These are phyloP conservation scores for Eospalax fontanierii DNA, from an alignment of 2,797 vertebrate genomes.

Conservation along the genomic window DNA sequence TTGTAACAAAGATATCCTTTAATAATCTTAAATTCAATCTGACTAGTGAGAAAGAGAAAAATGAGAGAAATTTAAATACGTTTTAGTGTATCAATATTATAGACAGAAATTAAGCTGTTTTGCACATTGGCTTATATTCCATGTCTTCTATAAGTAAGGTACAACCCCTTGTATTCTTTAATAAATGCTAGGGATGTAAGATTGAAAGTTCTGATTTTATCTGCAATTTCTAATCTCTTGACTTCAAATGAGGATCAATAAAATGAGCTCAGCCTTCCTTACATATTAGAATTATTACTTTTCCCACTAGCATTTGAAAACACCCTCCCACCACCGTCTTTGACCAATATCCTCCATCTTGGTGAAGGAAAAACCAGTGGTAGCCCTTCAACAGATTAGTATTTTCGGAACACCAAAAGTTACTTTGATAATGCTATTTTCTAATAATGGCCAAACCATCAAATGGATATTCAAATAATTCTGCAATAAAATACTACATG, in stretches of 20 bases:
- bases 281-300: neutral
- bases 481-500: neutral
- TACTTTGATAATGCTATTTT: neutral
- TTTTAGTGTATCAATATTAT: neutral
- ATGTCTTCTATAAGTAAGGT: neutral
- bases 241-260: neutral
- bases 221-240: neutral
- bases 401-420: neutral
- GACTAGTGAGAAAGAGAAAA: neutral
- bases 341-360: neutral
- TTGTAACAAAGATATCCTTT: neutral
- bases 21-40: neutral
- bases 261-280: neutral
- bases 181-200: neutral
- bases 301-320: neutral
- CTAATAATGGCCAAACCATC: neutral
- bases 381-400: neutral
- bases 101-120: neutral
- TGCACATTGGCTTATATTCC: neutral
- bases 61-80: neutral
- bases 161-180: neutral
- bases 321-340: accelerated
- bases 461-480: neutral
- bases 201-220: neutral
- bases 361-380: neutral